Conservation (phyloP, 2,113 vertebrate species). For the Rhombomys opimus region DNA sequence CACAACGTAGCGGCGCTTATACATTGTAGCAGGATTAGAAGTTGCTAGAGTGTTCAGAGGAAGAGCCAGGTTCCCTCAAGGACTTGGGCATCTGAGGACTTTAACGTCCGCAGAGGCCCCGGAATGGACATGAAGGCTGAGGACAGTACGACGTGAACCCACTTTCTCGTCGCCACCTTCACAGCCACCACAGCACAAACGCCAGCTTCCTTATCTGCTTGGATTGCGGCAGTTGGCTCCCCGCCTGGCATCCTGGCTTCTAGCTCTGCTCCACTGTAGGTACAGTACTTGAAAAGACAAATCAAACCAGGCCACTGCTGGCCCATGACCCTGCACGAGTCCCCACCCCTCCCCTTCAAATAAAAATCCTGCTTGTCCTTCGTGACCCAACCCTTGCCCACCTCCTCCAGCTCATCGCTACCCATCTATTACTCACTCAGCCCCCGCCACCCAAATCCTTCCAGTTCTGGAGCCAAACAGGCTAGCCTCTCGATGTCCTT, state of each 20-base stretch:
- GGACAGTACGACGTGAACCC: background rate
- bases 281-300: background rate
- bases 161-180: accelerated
- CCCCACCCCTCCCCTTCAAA: background rate
- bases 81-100: background rate
- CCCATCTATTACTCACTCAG: background rate
- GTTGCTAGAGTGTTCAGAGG: background rate
- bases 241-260: background rate
- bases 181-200: background rate
- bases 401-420: background rate
- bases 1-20: too few species aligned
- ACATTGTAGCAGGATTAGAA: background rate
- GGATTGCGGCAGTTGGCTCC: background rate
- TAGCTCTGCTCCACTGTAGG: background rate
- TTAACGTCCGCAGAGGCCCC: background rate
- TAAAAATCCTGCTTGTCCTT: slow-evolving; percentile 1
- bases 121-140: too few species aligned
- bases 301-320: background rate
- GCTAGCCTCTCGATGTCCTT: background rate
- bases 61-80: accelerated
- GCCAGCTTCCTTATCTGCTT: background rate
- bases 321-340: background rate
- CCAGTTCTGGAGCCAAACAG: background rate
- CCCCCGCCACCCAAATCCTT: background rate
- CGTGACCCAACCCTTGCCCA: background rate